Evolutionary conservation across 2,888 invertebrate species (phyloP), one percentile per base, ranked within the genome.

Genomic region (Perizoma flavofasciatum): DNA sequence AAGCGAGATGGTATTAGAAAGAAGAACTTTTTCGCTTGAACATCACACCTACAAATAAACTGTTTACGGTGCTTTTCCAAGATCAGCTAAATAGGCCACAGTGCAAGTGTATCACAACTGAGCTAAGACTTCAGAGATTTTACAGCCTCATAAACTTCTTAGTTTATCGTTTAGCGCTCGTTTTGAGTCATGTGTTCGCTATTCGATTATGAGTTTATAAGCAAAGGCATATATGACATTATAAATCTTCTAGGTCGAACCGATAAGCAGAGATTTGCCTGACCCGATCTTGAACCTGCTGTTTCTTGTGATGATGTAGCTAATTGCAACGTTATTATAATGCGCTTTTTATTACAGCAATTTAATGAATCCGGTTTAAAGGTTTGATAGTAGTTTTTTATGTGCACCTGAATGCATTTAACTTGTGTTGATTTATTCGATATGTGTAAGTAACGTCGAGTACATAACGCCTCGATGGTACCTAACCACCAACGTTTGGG

Each of bases 231-330:
- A 75, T 72, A 72, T 79, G 83, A 83, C 82, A 83, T 86, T 84
- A 85, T 81, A 51, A 33, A 78, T 82, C 79, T 71, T 67, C 71
- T 82, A 82, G 82, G 83, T 86, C 84, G 71, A 68, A 61, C 53
- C 77, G 83, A 88, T 83, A 82, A 65, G 73, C 68, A 63, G 62
- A 74, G 78, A 81, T 82, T 77, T 74, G 65, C 68, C 59, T 71
- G 76, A 78, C 77, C 77, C 65, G 70, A 57, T 71, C 73, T 81
- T 81, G 78, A 79, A 74, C 75, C 63, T 48, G 47, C 49, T 54
- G 66, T 67, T 67, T 46, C 54, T 59, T 63, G 59, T 55, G 58
- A 34, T 56, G 44, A 41, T 58, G 55, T 49, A 44, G 51, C 40
- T 63, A 67, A 68, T 67, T 70, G 68, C 68, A 67, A 49, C 64